phyloP scores from a whole-genome alignment of 2,113 vertebrate species.

The Lucifuga dentata region DNA sequence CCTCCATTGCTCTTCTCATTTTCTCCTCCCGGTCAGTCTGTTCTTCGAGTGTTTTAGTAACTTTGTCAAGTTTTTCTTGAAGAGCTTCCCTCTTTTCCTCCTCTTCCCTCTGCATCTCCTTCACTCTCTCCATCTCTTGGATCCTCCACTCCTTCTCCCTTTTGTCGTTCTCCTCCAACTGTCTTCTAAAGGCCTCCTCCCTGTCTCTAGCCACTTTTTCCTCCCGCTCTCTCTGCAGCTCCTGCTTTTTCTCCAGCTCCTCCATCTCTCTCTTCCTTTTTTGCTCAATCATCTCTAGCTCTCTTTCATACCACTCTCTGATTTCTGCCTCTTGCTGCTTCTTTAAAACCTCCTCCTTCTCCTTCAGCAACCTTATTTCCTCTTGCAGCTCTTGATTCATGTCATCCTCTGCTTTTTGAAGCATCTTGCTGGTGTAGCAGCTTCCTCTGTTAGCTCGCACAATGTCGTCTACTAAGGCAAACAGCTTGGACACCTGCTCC shows the following conservation, averaged over 20 bases:
- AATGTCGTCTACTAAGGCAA: constrained; percentile 58
- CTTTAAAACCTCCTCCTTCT: constrained; percentile 34
- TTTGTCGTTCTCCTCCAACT: constrained; percentile 40
- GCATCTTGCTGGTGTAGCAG: constrained; percentile 55
- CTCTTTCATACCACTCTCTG: constrained; percentile 41
- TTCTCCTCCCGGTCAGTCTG: constrained; percentile 33
- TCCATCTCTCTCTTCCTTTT: constrained; percentile 31
- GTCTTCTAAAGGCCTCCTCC: constrained; percentile 29
- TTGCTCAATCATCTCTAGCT: constrained; percentile 35
- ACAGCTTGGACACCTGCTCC: constrained; percentile 62
- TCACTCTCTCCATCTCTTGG: constrained; percentile 43
- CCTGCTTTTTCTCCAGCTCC: constrained; percentile 41
- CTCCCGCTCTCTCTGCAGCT: constrained; percentile 38
- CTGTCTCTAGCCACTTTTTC: constrained; percentile 23
- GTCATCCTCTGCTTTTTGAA: constrained; percentile 56
- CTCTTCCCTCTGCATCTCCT: constrained; percentile 45
- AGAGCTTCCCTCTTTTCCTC: constrained; percentile 45
- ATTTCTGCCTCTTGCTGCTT: constrained; percentile 38
- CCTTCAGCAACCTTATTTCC: constrained; percentile 28
- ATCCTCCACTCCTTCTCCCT: constrained; percentile 44
- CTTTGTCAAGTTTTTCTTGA: constrained; percentile 42
- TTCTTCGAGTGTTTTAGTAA: constrained; percentile 47
- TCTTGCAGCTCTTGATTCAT: constrained; percentile 27
- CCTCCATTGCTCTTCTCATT: constrained; percentile 35
- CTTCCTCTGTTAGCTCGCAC: constrained; percentile 40